Base-by-base conservation (phyloP, 1,140 invertebrate species). In the Drosophila nasuta region DNA sequence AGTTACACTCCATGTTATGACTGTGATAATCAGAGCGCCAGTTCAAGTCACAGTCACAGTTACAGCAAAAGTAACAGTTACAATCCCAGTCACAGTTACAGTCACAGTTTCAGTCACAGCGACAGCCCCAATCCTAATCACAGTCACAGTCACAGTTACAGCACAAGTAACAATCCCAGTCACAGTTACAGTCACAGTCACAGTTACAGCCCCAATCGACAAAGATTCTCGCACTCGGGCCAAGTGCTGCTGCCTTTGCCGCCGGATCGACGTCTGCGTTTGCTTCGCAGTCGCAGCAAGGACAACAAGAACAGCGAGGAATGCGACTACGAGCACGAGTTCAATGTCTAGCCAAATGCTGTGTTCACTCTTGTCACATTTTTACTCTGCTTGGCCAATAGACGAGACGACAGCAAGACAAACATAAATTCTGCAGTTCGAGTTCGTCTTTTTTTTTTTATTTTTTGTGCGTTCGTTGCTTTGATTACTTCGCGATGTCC, bases 401-500 rank as follows among this genome's bases (percentile, higher is more conserved):
- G 57, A 73, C 46, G 15, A 74, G 57, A 73, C 46, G 15, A 69
- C 58, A 75, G 75, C 59, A 60, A 30, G 1, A 43, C 63, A 81
- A 81, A 74, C 68, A 75, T 4, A 3, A 5, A 25, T 4, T 13
- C 46, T 56, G 41, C 7, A 28, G 52, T 43, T 11, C 15, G 38
- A 25, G 20, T 25, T 25, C 43, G 6, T 49, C 28, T 4, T 30
- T 10, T 43, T 54, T 17, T 63, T 35, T 10, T 59, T 30, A 46
- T 11, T 74, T 52, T 33, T 51, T 48, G 20, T 52, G 20, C 20
- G 20, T 25, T 54, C 35, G 49, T 65, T 62, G 65, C 79, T 64
- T 75, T 82, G 75, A 82, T 78, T 78, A 67, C 79, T 66, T 17
- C 59, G 43, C 60, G 45, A 57, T 66, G 75, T 64, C 66, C 63